Base-by-base conservation (phyloP, 2,888 invertebrate genomes). In the Nomada ruficornis region DNA sequence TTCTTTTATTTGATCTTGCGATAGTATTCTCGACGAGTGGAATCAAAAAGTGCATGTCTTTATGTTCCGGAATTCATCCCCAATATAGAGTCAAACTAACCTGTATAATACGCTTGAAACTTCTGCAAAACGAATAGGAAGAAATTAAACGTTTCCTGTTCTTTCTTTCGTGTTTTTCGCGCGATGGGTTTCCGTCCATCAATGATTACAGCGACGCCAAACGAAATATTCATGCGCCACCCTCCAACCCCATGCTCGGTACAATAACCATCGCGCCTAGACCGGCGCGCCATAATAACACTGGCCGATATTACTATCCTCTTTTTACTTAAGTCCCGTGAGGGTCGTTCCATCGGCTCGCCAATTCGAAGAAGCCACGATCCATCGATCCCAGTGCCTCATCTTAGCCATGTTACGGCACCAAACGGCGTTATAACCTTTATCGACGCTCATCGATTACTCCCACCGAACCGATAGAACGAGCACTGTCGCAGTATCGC, bases 201-300 rank as follows among this genome's bases (percentile, higher is more conserved):
- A 86, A 87, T 84, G 82, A 87, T 87, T 85, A 84, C 82, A 77
- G 74, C 62, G 59, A 47, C 69, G 62, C 72, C 74, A 78, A 82
- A 84, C 80, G 80, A 89, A 86, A 89, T 89, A 89, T 89, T 89
- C 87, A 86, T 87, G 82, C 77, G 62, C 65, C 36, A 5, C 7
- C 36, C 36, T 36, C 36, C 36, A 0, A 36, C 36, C 80, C 57
- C 80, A 52, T 77, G 47, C 50, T 60, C 71, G 42, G 76, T 80
- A 88, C 86, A 87, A 89, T 86, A 85, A 88, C 85, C 85, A 89
- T 88, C 83, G 83, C 84, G 55, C 47, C 55, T 78, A 85, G 86
- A 84, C 85, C 71, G 83, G 68, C 80, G 79, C 79, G 77, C 81
- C 70, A 73, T 84, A 84, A 87, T 86, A 86, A 80, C 81, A 68